phyloP scores from a whole-genome alignment of 2,113 vertebrate species.

The Hippoglossus stenolepis region DNA sequence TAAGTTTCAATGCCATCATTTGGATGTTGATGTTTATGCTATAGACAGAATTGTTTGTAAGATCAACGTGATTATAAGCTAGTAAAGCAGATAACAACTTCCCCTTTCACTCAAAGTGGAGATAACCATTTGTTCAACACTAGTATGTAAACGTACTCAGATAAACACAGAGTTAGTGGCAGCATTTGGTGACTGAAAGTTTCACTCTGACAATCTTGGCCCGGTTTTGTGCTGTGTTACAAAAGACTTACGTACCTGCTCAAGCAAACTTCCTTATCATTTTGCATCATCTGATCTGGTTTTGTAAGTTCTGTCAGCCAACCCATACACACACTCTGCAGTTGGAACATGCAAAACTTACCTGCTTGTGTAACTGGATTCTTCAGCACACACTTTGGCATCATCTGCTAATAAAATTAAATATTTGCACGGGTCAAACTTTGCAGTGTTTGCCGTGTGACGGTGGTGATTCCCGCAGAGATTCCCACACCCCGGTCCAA shows the following conservation, averaged over 20 bases:
- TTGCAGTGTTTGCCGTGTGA: not conserved
- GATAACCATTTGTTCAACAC: no score
- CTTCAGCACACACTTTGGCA: constrained; percentile 1
- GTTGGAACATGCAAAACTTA: constrained; percentile 4
- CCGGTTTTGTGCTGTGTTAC: not conserved
- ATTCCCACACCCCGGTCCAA: not conserved
- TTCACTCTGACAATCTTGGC: no score
- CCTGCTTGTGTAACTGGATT: constrained; percentile 1
- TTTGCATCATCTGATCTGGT: constrained; percentile 19
- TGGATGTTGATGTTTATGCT: no score
- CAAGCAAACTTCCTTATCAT: constrained; percentile 7
- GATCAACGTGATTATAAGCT: not conserved
- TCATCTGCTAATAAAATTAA: constrained; percentile 22
- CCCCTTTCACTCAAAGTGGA: no score
- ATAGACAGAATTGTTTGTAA: not conserved
- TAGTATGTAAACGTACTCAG: no score
- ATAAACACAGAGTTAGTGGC: no score
- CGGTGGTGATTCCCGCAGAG: not conserved
- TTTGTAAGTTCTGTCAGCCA: constrained; percentile 9
- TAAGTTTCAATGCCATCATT: no score
- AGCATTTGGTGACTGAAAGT: no score
- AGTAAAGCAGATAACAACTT: not conserved
- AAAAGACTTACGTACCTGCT: not conserved
- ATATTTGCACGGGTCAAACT: constrained; percentile 36
- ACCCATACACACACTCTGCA: not conserved